Conservation (phyloP, 2,888 invertebrate species). For the Archips xylosteana region DNA sequence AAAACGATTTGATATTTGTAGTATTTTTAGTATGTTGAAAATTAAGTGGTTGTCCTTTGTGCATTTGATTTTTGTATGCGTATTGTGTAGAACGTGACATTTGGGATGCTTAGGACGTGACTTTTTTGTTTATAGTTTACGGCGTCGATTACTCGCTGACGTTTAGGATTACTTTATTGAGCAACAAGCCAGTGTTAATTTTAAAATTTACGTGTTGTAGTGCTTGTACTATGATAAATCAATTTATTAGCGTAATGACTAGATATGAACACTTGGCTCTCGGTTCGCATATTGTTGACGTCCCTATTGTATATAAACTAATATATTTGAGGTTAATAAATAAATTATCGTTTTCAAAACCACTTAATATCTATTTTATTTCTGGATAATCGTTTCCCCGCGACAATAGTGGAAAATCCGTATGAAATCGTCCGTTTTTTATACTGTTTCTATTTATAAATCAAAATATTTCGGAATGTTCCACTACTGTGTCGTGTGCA, state of each 20-base stretch:
- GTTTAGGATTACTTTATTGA: slow-evolving; percentile 50
- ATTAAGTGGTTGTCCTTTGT: slow-evolving; percentile 69
- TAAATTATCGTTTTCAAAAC: slow-evolving; percentile 83
- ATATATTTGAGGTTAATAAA: slow-evolving; percentile 84
- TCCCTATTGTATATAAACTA: slow-evolving; percentile 83
- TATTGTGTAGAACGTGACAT: slow-evolving; percentile 72
- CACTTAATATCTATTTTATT: slow-evolving; percentile 45
- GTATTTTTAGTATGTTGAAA: slow-evolving; percentile 78
- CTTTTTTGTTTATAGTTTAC: slow-evolving; percentile 53
- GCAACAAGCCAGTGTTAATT: slow-evolving; percentile 53
- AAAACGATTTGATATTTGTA: slow-evolving; percentile 73
- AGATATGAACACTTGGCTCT: slow-evolving; percentile 64
- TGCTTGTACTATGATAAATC: slow-evolving; percentile 50
- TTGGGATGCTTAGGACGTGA: slow-evolving; percentile 62
- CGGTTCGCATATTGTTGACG: slow-evolving; percentile 82
- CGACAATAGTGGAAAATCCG: neutral
- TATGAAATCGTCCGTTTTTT: neutral
- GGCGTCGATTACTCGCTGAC: slow-evolving; percentile 50
- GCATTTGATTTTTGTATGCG: slow-evolving; percentile 66
- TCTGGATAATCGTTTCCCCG: neutral
- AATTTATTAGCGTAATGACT: slow-evolving; percentile 56
- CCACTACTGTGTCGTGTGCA: too few species aligned
- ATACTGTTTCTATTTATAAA: too few species aligned
- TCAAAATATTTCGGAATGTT: too few species aligned
- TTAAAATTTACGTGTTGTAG: slow-evolving; percentile 48